A percentile compares a stretch with the other conserved stretches of the same genome.
phyloP scores from a whole-genome alignment of 2,888 invertebrate genomes.

The Oxystoma pomonae region DNA sequence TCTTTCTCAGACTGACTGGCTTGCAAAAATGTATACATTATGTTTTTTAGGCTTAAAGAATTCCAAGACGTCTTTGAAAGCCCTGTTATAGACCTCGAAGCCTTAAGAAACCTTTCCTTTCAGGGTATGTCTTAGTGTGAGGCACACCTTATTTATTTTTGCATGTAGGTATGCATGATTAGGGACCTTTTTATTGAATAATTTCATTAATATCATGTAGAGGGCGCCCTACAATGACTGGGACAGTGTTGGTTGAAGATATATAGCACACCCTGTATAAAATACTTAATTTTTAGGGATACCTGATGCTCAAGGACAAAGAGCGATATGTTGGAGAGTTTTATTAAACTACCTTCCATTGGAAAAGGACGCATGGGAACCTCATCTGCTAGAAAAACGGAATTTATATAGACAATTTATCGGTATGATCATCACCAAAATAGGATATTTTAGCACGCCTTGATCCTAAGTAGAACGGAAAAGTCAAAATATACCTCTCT shows the following conservation, averaged over 20 bases:
- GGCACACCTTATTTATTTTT: no score
- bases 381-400: conserved; percentile 69
- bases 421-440: no score
- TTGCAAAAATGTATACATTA: conserved; percentile 8
- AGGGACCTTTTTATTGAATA: no score
- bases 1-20: no score
- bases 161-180: no score
- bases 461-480: no score
- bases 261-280: neutral
- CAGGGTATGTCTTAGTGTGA: conserved; percentile 69
- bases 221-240: conserved; percentile 14
- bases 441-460: no score
- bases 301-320: conserved; percentile 79
- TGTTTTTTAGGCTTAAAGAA: conserved; percentile 67
- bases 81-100: conserved; percentile 66
- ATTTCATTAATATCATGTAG: no score
- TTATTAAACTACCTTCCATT: conserved; percentile 80
- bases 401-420: conserved; percentile 78
- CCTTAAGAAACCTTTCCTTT: conserved; percentile 69
- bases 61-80: conserved; percentile 69
- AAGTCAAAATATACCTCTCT: no score
- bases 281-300: conserved; percentile 60
- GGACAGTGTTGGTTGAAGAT: conserved; percentile 9
- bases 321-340: conserved; percentile 85
- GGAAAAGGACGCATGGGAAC: conserved; percentile 63